Base-by-base conservation (phyloP, 2,113 vertebrate genomes). In the Dascyllus trimaculatus region DNA sequence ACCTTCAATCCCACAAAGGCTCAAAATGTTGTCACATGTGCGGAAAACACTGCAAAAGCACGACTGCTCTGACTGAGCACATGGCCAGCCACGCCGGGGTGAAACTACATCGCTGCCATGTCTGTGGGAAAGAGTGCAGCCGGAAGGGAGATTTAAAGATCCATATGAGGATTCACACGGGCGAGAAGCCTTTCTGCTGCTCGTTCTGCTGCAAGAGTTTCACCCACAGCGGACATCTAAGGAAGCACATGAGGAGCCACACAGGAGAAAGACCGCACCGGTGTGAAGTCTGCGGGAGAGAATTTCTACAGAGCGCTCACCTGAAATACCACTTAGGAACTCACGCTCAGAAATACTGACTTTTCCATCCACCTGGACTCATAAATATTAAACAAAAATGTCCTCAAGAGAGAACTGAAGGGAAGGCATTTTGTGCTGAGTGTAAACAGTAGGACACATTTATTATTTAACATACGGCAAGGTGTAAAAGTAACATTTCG, bases 131-230 rank as follows among this genome's bases (percentile, higher is more conserved):
- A 24, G 88, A 87, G 79, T 91, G 89, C 78, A 75, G 84, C 73
- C 86, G 89, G 0, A 91, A 90, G 52, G 91, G 82, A 10, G 91
- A 92, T 21, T 54, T 92, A 4, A 92, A 87, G 76, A 91, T 92
- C 7, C 91, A 92, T n/a, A 82, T 88, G 89, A 87, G 91, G 84
- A 89, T 89, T 29, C 90, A 92, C 84, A 92, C 90, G 0, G 90
- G 90, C 0, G 90, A 92, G 76, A 92, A 90, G 68, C 90, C 90
- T 7, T 92, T 84, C 79, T 71, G 83, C 60, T 92, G 90, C 87
- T 82, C 89, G 0, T 62, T 24, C 35, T 92, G 91, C n/a, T 19
- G 56, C 4, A 92, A 88, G 32, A n/a, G 82, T 17, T 92, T 92
- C 80, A 92, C 91, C 52, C 86, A 89, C 78, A 92, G 89, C 2